phyloP scores from a whole-genome alignment of 1,140 invertebrate species.

The Drosophila sp. region DNA sequence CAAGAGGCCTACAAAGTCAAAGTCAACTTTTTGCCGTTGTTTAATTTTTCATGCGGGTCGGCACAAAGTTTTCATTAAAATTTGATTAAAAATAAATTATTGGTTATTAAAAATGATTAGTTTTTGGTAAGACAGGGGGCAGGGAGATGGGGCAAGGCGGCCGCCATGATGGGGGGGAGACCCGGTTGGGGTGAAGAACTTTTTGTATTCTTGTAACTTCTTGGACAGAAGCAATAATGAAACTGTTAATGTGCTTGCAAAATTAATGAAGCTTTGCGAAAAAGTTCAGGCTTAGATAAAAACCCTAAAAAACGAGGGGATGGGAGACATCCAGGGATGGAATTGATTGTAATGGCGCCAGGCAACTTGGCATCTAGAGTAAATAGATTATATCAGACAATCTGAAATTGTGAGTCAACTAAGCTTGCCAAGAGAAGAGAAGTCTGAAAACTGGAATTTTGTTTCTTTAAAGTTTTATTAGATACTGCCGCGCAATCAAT shows the following conservation, averaged over 20 bases:
- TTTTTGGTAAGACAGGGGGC: constrained; percentile 57
- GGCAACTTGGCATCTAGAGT: too few relatives aligned
- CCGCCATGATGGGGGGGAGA: not conserved
- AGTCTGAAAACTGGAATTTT: not conserved
- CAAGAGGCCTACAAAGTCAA: constrained; percentile 50
- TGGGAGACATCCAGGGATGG: not conserved
- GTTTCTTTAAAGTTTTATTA: not conserved
- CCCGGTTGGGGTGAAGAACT: constrained; percentile 10
- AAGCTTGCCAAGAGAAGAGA: too few relatives aligned
- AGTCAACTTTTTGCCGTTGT: constrained; percentile 37
- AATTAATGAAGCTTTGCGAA: constrained; percentile 54
- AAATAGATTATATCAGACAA: too few relatives aligned
- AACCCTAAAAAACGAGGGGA: constrained; percentile 6
- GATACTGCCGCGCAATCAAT: not conserved
- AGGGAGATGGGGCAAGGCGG: too few relatives aligned
- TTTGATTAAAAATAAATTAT: constrained; percentile 81
- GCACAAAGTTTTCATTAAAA: constrained; percentile 74
- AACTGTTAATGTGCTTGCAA: constrained; percentile 69
- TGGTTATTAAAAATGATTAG: constrained; percentile 82
- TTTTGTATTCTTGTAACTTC: constrained; percentile 17
- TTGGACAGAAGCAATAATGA: constrained; percentile 66
- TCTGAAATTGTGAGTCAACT: too few relatives aligned
- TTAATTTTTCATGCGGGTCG: constrained; percentile 68
- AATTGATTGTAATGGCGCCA: not conserved
- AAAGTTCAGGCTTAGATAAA: constrained; percentile 34